Evolutionary conservation across 1,140 invertebrate genomes (phyloP), one percentile per base, ranked within the genome.

Genomic region (Drosophila cardini): DNA sequence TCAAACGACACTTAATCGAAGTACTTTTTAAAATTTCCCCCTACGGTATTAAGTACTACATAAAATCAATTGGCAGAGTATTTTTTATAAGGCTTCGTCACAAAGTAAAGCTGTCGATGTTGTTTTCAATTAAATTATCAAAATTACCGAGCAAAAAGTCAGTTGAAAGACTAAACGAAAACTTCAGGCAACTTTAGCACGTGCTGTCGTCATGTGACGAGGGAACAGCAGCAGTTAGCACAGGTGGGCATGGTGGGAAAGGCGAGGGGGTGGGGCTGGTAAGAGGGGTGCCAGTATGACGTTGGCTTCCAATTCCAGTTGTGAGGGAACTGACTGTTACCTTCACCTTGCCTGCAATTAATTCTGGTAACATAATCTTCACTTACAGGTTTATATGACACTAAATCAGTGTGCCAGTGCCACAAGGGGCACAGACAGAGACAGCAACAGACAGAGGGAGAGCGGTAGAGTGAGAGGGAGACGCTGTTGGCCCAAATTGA

Each of bases 291-390:
- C 16, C 9, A 4, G 11, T 34, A 53, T 10, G 10, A n/a, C 15
- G 48, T 32, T 53, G 30, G 45, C 61, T 55, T 36, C 15, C 52
- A 55, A 15, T 55, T 34, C 43, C 15, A 40, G 46, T 63, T 60
- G 15, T 40, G 45, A 43, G 34, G 50, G 42, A 26, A 21, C 15
- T 16, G 52, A 56, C 74, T 72, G 72, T 65, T 84, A 89, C 80
- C 84, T 84, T 80, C 84, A 89, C 84, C 84, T 87, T 87, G 73
- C 58, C 80, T 78, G 84, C 84, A 87, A 87, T 87, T 87, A 87
- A 89, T 87, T 89, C 84, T 78, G 84, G 84, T 87, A 87, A 87
- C 84, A 87, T 89, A 87, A 87, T 87, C 84, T 87, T 84, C 84
- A 89, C 84, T 87, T 89, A 89, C 84, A 89, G 82, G 76, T 87